Evolutionary conservation across 2,113 vertebrate species (phyloP).

Genomic region (Columba livia): DNA sequence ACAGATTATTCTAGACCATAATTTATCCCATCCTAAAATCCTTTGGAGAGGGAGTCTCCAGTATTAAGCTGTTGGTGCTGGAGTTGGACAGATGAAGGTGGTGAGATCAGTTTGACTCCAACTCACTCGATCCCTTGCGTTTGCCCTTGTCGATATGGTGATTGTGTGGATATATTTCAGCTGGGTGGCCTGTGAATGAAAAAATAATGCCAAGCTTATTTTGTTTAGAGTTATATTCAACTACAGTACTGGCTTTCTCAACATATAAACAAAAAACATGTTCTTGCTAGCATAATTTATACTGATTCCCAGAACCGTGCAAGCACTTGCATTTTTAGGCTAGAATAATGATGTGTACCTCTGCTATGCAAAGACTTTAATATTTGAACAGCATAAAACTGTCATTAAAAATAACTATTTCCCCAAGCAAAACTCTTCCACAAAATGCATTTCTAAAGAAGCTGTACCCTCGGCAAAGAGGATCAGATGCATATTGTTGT

Average conservation of each 20-base stretch:
- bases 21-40: not conserved
- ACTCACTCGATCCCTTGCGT: not conserved
- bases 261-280: not conserved
- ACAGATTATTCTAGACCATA: not conserved
- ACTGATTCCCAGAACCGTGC: not conserved
- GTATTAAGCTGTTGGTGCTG: not conserved
- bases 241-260: not conserved
- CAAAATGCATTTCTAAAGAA: not conserved
- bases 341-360: not conserved
- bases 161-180: not conserved
- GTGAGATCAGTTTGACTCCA: not conserved
- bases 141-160: not conserved
- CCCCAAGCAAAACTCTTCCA: not conserved
- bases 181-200: not conserved
- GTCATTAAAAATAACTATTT: not conserved
- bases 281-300: not conserved
- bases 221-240: not conserved
- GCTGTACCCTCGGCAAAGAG: not conserved
- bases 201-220: not conserved
- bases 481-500: not conserved
- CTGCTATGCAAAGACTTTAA: not conserved
- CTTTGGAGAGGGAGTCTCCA: not conserved
- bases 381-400: not conserved
- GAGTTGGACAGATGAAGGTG: not conserved
- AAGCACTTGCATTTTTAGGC: not conserved